Evolutionary conservation across 2,888 invertebrate genomes (phyloP).

Genomic region (Nasonia oneida): DNA sequence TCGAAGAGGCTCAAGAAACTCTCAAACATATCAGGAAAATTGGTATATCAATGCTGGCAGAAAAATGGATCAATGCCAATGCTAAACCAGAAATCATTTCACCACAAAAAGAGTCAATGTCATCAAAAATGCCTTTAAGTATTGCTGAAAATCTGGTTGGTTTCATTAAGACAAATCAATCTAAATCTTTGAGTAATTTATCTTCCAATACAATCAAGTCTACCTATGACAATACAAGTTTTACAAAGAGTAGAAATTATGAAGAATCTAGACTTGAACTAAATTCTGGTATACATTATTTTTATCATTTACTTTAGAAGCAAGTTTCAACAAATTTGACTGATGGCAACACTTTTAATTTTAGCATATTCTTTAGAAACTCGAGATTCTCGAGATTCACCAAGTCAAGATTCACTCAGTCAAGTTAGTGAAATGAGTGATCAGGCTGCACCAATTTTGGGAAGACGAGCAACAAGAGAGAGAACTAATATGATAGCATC

Average conservation of each 20-base stretch:
- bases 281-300: conserved; percentile 53
- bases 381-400: conserved; percentile 83
- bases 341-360: background rate
- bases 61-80: conserved; percentile 85
- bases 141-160: conserved; percentile 78
- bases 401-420: conserved; percentile 87
- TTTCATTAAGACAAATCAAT: conserved; percentile 77
- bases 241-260: conserved; percentile 82
- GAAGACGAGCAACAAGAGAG: conserved; percentile 84
- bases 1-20: conserved; percentile 94
- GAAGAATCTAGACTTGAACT: conserved; percentile 68
- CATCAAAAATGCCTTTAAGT: conserved; percentile 70
- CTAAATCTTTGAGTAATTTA: conserved; percentile 65
- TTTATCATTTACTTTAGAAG: background rate
- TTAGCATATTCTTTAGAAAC: conserved; percentile 75
- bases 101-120: conserved; percentile 74
- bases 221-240: conserved; percentile 80
- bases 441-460: conserved; percentile 83
- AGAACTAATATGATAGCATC: conserved; percentile 77
- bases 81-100: conserved; percentile 82
- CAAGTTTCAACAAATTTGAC: background rate
- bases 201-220: conserved; percentile 73
- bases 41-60: conserved; percentile 86
- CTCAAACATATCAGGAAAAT: conserved; percentile 88
- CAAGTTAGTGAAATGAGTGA: conserved; percentile 85